Evolutionary conservation across 2,113 vertebrate genomes (phyloP).

Genomic region (Bos indicus): DNA sequence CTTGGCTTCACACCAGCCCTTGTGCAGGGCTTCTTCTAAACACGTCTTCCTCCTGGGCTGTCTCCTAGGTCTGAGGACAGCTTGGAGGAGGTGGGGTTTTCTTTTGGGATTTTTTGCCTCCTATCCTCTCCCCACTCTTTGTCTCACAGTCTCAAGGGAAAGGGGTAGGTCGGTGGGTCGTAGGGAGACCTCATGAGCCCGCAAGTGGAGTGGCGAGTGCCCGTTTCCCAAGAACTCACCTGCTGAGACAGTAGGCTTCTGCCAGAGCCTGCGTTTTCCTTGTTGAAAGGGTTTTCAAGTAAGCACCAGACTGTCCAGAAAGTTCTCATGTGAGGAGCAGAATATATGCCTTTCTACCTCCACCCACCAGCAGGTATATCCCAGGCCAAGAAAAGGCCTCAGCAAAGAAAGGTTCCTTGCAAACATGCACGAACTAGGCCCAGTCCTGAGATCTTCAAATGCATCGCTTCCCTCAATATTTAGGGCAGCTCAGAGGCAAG

Average conservation of each 20-base stretch:
- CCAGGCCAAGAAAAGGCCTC: background rate
- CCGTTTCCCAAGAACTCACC: background rate
- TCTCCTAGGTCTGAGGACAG: background rate
- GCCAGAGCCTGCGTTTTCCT: background rate
- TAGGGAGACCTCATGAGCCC: background rate
- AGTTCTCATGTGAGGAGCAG: background rate
- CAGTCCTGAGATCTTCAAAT: too few species aligned
- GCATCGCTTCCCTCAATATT: background rate
- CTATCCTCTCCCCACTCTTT: background rate
- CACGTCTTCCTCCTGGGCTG: background rate
- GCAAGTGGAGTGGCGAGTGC: accelerated
- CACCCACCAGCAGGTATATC: background rate
- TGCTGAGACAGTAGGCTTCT: background rate
- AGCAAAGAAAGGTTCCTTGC: background rate
- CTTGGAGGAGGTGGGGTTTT: background rate
- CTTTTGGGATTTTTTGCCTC: background rate
- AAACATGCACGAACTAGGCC: accelerated
- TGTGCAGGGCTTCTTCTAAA: background rate
- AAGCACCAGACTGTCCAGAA: background rate
- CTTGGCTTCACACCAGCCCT: background rate
- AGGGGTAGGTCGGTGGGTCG: accelerated
- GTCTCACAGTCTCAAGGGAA: background rate
- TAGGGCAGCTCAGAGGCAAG: background rate
- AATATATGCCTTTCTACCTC: background rate
- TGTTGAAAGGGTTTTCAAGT: background rate